Evolutionary conservation across 2,113 vertebrate genomes (phyloP).

Genomic region (Rhinoderma darwinii): DNA sequence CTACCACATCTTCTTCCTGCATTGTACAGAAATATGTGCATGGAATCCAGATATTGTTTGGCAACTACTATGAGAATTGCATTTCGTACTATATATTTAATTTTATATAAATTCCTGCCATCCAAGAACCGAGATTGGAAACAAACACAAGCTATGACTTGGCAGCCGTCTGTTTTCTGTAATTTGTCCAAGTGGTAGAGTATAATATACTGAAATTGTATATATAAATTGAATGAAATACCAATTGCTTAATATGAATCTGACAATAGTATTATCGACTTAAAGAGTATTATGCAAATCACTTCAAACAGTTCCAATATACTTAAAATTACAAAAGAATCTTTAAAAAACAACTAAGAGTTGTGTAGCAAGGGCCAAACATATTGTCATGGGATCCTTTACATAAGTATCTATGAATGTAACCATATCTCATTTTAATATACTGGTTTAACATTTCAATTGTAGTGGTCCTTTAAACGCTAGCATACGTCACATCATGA

Average conservation of each 20-base stretch:
- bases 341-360: not conserved
- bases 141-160: not conserved
- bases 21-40: slow-evolving; percentile 41
- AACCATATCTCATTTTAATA: not conserved
- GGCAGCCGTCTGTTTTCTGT: not conserved
- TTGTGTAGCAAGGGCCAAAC: not conserved
- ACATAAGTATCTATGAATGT: slow-evolving; percentile 8
- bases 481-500: not conserved
- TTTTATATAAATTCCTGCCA: slow-evolving; percentile 18
- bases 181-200: not conserved
- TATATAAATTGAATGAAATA: not conserved
- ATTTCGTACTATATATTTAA: slow-evolving; percentile 21
- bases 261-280: not conserved
- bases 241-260: not conserved
- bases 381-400: not conserved
- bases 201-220: not conserved
- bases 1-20: not conserved
- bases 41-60: slow-evolving; percentile 42
- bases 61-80: slow-evolving; percentile 25
- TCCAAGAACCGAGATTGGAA: not conserved
- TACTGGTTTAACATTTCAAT: not conserved
- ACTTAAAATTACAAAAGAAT: not conserved
- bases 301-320: not conserved
- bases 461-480: not conserved
- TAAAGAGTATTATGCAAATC: not conserved